A percentile compares a stretch with the other conserved stretches of the same genome.
phyloP scores from a whole-genome alignment of 2,888 invertebrate genomes.

The Smittia sp. region DNA sequence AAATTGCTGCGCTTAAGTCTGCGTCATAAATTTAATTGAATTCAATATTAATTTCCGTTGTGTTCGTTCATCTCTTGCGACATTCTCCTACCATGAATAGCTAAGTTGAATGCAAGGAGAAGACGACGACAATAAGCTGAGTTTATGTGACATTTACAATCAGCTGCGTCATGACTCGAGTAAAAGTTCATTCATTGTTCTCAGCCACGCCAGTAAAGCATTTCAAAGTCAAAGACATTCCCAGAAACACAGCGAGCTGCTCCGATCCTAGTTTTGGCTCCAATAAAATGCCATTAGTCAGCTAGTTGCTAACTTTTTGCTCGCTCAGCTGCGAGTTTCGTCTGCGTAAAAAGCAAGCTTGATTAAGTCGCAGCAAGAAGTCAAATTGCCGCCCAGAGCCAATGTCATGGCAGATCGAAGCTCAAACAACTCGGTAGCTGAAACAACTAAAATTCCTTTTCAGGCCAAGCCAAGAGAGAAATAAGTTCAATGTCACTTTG shows the following conservation, averaged over 20 bases:
- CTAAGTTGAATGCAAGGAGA: no score
- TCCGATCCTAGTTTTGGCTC: background rate
- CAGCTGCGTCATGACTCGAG: no score
- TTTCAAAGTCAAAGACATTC: no score
- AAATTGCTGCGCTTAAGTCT: no score
- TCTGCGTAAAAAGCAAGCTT: background rate
- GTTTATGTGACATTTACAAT: no score
- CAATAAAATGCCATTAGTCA: background rate
- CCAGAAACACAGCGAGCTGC: background rate
- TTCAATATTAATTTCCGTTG: no score
- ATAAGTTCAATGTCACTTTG: constrained; percentile 30
- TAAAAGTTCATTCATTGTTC: no score
- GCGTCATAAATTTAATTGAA: no score
- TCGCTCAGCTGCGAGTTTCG: background rate
- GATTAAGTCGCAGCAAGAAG: background rate
- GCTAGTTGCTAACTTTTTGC: background rate
- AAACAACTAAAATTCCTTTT: constrained; percentile 19
- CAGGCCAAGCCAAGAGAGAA: background rate
- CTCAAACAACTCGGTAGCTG: background rate
- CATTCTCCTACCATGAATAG: no score
- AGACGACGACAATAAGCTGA: no score
- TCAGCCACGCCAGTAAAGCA: no score
- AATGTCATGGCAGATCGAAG: constrained; percentile 24
- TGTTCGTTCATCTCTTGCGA: no score
- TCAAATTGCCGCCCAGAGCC: constrained; percentile 31